Base-by-base conservation (phyloP, 2,797 vertebrate species). In the Schizopygopsis pylzovi region DNA sequence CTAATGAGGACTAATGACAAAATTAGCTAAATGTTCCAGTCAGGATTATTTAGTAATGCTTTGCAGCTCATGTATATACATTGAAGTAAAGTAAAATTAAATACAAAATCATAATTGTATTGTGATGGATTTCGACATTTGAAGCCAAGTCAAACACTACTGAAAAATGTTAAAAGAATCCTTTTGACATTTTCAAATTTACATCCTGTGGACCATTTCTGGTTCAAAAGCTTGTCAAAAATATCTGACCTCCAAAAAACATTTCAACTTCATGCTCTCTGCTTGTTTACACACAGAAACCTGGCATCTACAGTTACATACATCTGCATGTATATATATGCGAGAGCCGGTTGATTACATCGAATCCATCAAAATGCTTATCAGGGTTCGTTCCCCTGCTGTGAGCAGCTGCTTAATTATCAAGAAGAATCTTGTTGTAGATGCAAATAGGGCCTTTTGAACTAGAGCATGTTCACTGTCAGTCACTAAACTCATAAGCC, bases 321-420 rank as follows among this genome's bases (percentile, higher is more conserved):
- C 33, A 79, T 63, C 45, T 79, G 56, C 39, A 45, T 25, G 15
- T 63, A 47, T 41, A 18, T 22, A 41, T 5, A 76, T 63, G 4
- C 2, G 25, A 86, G 86, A 89, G 89, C 90, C 86, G 7, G 61
- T 68, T 93, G 93, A 94, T 94, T 94, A 92, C 90, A 93, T 90
- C 84, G 83, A 92, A 92, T 92, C 93, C 93, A 92, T 93, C 92
- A 92, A 90, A 85, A 88, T 89, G 79, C 93, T 94, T 91, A 94
- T 94, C 84, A 52, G 85, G 91, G 93, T 90, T 90, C 92, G 93
- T 90, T 90, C 92, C 92, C 94, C 92, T 84, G 92, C 93, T 86
- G 92, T 87, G 93, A 95, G 89, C 93, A 95, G 92, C 93, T 94
- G 93, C 91, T 91, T 93, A 94, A 94, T 94, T 93, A 92, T 94